Conservation (phyloP, 2,113 vertebrate species). For the Cavia porcellus region DNA sequence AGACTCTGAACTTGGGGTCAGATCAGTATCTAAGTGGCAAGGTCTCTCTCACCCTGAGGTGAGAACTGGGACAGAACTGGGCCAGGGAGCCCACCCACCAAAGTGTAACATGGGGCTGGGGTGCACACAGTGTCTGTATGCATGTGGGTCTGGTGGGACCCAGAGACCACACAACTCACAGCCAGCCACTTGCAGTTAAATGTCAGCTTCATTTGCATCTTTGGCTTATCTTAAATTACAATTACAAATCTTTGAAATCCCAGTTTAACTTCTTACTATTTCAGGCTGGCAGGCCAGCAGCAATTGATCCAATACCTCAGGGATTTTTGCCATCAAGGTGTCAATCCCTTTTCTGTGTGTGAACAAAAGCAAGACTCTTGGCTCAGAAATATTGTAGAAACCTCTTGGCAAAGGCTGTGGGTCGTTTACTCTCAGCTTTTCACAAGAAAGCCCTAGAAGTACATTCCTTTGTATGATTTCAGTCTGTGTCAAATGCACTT, state of each 20-base stretch:
- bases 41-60: background rate
- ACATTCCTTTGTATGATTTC: constrained; percentile 21
- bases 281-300: background rate
- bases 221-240: constrained; percentile 69
- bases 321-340: constrained; percentile 62
- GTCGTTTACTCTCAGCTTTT: background rate
- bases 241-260: constrained; percentile 67
- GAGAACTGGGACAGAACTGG: background rate
- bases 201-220: constrained; percentile 62
- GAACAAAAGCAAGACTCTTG: constrained; percentile 69
- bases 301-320: constrained; percentile 54
- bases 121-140: too few species aligned
- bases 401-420: constrained; percentile 53
- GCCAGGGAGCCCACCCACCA: background rate
- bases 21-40: background rate
- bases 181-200: constrained; percentile 24
- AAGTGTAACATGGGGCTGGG: too few species aligned
- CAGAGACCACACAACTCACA: background rate
- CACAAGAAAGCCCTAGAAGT: constrained; percentile 42
- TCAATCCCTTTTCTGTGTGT: background rate
- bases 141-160: background rate
- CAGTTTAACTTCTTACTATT: constrained; percentile 26
- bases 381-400: constrained; percentile 49
- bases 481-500: constrained; percentile 7
- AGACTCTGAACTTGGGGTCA: background rate